phyloP scores from a whole-genome alignment of 2,888 invertebrate species.

The Oligia latruncula region DNA sequence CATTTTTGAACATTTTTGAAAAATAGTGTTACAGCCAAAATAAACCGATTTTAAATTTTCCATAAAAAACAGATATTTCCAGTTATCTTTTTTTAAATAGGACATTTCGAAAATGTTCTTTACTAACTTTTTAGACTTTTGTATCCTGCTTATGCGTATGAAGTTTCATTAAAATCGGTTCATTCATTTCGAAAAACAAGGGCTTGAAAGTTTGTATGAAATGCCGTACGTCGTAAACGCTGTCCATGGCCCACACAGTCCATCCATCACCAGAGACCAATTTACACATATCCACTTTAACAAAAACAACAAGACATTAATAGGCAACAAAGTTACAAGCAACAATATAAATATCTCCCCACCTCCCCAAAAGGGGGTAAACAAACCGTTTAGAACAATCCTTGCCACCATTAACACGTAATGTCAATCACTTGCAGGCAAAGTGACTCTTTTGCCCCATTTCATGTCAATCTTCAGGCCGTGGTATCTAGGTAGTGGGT shows the following conservation, averaged over 20 bases:
- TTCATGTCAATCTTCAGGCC: conserved; percentile 76
- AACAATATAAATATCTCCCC: conserved; percentile 62
- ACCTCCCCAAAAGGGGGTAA: conserved; percentile 61
- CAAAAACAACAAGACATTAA: conserved; percentile 51
- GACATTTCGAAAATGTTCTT: too few relatives aligned
- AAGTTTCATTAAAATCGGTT: too few relatives aligned
- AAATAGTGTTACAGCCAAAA: too few relatives aligned
- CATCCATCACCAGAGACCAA: conserved; percentile 27
- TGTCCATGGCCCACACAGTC: background rate
- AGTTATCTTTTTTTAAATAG: too few relatives aligned
- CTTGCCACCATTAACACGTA: conserved; percentile 76
- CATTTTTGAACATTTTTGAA: too few relatives aligned
- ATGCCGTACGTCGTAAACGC: too few relatives aligned
- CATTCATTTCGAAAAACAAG: too few relatives aligned
- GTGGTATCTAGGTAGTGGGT: conserved; percentile 43
- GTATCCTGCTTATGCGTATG: too few relatives aligned
- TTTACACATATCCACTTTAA: conserved; percentile 28
- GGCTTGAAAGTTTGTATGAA: too few relatives aligned
- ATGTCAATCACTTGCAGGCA: conserved; percentile 75
- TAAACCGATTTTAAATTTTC: too few relatives aligned
- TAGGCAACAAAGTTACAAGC: conserved; percentile 51
- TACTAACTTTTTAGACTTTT: too few relatives aligned
- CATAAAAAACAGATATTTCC: too few relatives aligned
- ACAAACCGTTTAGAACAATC: conserved; percentile 67
- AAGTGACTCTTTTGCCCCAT: conserved; percentile 75